Conservation (phyloP, 2,888 invertebrate species). For the Torymus aiolomorphi region DNA sequence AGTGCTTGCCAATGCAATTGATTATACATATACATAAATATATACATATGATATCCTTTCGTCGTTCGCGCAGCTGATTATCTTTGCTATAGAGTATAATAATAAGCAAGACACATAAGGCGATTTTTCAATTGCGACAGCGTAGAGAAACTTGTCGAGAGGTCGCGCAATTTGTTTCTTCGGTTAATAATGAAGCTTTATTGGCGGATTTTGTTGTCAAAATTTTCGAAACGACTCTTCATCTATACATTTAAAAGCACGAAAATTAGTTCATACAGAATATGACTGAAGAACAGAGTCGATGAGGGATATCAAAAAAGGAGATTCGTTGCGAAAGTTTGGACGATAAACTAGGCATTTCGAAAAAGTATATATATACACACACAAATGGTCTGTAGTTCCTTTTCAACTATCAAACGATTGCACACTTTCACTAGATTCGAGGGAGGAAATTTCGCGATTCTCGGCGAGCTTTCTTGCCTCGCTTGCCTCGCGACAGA, state of each 20-base stretch:
- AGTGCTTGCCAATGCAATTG: conserved; percentile 13
- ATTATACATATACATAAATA: background rate
- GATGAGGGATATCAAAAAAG: too few species aligned
- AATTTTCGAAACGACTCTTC: too few species aligned
- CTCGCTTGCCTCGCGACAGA: too few species aligned
- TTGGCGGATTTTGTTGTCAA: too few species aligned
- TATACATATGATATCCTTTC: background rate
- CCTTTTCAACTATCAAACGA: background rate
- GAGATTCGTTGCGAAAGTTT: too few species aligned
- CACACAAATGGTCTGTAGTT: background rate
- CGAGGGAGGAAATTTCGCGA: background rate
- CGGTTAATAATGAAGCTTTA: background rate
- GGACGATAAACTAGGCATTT: too few species aligned
- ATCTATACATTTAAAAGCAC: too few species aligned
- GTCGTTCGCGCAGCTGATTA: background rate
- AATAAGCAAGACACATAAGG: background rate
- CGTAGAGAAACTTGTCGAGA: background rate
- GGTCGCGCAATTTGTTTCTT: background rate
- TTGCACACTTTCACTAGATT: too few species aligned
- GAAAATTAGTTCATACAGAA: too few species aligned
- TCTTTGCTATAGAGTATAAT: conserved; percentile 1
- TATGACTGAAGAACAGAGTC: too few species aligned
- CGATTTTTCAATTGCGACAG: conserved; percentile 28
- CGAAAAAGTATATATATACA: too few species aligned
- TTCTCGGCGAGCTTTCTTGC: background rate